Evolutionary conservation across 2,888 invertebrate species (phyloP).

Genomic region (Eurois occulta): DNA sequence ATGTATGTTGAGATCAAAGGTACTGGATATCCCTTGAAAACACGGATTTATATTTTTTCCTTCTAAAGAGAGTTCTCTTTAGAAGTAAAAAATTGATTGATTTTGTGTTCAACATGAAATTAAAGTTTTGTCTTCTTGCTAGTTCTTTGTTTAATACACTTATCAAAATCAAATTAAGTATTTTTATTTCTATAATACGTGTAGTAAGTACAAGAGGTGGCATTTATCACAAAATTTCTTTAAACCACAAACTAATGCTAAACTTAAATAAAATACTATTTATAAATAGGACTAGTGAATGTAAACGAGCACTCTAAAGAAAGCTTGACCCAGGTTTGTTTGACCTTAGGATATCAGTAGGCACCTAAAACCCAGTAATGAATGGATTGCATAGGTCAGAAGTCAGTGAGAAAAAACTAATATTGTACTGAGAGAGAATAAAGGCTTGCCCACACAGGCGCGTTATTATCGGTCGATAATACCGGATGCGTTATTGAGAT

Average conservation of each 20-base stretch:
- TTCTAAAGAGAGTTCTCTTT: too few species aligned
- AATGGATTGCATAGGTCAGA: conserved; percentile 5
- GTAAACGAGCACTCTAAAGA: conserved; percentile 1
- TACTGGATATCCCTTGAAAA: not conserved
- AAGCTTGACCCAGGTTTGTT: not conserved
- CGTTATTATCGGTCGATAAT: too few species aligned
- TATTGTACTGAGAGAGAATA: not conserved
- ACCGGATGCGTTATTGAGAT: too few species aligned
- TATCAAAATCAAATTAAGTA: not conserved
- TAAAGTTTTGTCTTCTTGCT: not conserved
- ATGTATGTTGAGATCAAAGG: not conserved
- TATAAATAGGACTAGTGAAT: not conserved
- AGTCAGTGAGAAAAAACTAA: not conserved
- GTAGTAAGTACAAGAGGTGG: too few species aligned
- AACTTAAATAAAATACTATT: too few species aligned
- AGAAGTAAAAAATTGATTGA: not conserved
- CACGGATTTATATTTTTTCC: not conserved
- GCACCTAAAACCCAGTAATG: not conserved
- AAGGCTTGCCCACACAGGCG: too few species aligned
- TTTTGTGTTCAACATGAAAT: conserved; percentile 1
- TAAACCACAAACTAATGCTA: not conserved
- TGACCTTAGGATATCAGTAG: not conserved
- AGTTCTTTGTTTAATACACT: not conserved
- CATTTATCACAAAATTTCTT: too few species aligned
- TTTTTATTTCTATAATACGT: not conserved